phyloP scores from a whole-genome alignment of 1,140 invertebrate genomes.

The Neodiprion virginianus region DNA sequence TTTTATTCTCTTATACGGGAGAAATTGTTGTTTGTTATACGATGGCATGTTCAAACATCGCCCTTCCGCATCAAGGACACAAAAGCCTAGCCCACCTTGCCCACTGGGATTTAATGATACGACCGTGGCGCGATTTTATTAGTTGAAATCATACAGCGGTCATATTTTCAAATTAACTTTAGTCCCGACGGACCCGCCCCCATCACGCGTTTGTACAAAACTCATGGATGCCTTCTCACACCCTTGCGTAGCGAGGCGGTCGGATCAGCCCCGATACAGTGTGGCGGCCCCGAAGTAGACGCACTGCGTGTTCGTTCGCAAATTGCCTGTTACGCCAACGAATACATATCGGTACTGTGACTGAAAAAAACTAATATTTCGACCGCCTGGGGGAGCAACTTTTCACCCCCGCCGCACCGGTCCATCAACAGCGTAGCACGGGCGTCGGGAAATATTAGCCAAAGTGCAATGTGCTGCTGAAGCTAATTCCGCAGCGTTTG shows the following conservation, averaged over 20 bases:
- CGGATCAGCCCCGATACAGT: neutral
- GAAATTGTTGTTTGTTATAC: neutral
- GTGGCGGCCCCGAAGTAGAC: neutral
- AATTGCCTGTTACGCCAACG: constrained; percentile 1
- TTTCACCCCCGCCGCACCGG: neutral
- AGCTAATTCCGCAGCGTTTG: neutral
- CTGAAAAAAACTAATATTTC: constrained; percentile 13
- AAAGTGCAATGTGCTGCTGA: constrained; percentile 11
- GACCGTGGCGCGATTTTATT: constrained; percentile 8
- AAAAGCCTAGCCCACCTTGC: neutral
- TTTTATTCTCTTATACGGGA: neutral
- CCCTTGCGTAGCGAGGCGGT: neutral
- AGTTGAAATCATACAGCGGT: constrained; percentile 12
- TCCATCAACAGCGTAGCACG: neutral
- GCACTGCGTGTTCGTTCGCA: neutral
- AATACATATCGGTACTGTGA: constrained; percentile 7
- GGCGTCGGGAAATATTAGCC: constrained; percentile 10
- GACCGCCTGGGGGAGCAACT: neutral
- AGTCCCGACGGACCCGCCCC: constrained; percentile 6
- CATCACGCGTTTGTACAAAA: neutral
- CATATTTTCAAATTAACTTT: constrained; percentile 15
- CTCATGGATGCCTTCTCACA: neutral
- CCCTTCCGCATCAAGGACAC: neutral
- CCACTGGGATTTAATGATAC: constrained; percentile 4
- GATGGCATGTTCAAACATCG: neutral